phyloP scores from a whole-genome alignment of 2,888 invertebrate species.

The Meteorus colon region DNA sequence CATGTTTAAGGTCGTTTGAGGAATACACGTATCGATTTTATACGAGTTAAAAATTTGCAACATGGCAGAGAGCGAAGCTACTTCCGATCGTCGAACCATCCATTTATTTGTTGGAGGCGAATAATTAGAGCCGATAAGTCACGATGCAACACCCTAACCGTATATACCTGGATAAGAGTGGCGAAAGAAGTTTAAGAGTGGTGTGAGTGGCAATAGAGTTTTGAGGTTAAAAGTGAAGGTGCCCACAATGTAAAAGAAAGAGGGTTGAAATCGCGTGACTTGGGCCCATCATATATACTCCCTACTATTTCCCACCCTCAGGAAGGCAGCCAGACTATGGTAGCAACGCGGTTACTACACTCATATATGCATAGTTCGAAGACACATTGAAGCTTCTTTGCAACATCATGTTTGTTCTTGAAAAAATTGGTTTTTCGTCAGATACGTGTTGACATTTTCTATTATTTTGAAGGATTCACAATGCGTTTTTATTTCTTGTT shows the following conservation, averaged over 20 bases:
- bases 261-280: conserved; percentile 70
- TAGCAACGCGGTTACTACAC: conserved; percentile 66
- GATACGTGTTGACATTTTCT: conserved; percentile 15
- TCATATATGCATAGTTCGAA: conserved; percentile 55
- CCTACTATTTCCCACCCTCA: background rate
- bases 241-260: conserved; percentile 29
- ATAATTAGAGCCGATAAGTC: conserved; percentile 73
- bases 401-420: background rate
- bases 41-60: conserved; percentile 43
- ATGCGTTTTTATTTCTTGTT: too few relatives aligned
- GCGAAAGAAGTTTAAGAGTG: conserved; percentile 14
- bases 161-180: conserved; percentile 35
- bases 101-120: conserved; percentile 64
- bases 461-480: background rate
- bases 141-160: conserved; percentile 65
- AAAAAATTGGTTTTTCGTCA: background rate
- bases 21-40: conserved; percentile 45
- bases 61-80: conserved; percentile 60
- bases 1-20: conserved; percentile 35
- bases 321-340: conserved; percentile 64
- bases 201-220: conserved; percentile 32
- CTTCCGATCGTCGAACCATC: conserved; percentile 60
- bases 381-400: background rate
- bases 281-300: conserved; percentile 66
- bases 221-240: conserved; percentile 39